These are phyloP conservation scores for Chrysogorgia sp. DNA, from an alignment of 92 coral and sea anemone species.

Conservation along the genomic window DNA sequence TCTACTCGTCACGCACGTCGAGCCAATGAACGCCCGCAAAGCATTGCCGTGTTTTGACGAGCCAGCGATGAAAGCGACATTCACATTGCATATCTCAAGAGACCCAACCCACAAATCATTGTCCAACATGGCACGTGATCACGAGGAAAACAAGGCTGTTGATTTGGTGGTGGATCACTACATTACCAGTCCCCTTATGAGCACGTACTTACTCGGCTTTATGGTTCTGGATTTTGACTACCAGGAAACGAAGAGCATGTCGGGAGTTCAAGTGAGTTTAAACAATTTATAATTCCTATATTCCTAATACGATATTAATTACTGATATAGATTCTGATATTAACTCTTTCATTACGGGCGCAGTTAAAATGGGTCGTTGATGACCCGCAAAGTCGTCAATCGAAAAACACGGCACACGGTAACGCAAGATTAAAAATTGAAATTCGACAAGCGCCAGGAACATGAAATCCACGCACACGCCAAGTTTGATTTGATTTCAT, in stretches of 20 bases:
- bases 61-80: slow-evolving; percentile 75
- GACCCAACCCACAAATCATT: slow-evolving; percentile 62
- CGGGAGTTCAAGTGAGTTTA: slow-evolving; percentile 64
- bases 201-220: slow-evolving; percentile 75
- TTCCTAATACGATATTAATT: no score
- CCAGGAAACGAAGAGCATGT: slow-evolving; percentile 60
- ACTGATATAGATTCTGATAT: no score
- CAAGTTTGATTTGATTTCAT: no score
- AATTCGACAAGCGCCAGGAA: no score
- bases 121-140: slow-evolving; percentile 72
- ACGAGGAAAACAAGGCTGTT: slow-evolving; percentile 41
- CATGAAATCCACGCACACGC: no score
- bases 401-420: no score
- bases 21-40: slow-evolving; percentile 70
- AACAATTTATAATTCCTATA: background rate
- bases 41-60: slow-evolving; percentile 91
- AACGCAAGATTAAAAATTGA: no score
- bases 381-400: no score
- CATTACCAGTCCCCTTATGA: slow-evolving; percentile 69
- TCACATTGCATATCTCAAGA: slow-evolving; percentile 67
- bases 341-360: no score
- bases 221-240: slow-evolving; percentile 73
- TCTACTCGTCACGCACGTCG: slow-evolving; percentile 72
- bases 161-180: slow-evolving; percentile 72
- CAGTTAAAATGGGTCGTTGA: no score